Percentiles rank a stretch among this genome's conserved stretches.
These are phyloP conservation scores for Deroplatys truncata DNA, from an alignment of 2,888 invertebrate species.

Conservation along the genomic window DNA sequence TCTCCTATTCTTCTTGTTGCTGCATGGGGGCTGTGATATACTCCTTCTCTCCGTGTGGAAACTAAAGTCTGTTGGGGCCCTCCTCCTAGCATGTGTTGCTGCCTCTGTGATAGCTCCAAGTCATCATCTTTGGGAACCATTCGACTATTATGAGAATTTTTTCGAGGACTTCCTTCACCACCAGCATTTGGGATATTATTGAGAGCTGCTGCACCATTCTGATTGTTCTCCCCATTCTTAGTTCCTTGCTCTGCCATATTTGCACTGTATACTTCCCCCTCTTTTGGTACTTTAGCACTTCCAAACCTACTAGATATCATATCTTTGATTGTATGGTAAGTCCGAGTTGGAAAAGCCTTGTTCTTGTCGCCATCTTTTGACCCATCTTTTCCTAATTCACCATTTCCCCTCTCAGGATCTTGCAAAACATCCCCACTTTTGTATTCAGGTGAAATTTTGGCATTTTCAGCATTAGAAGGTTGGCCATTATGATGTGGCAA, in stretches of 20 bases:
- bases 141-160: background rate
- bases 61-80: constrained; percentile 7
- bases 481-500: background rate
- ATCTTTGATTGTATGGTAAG: constrained; percentile 77
- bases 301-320: constrained; percentile 74
- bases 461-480: background rate
- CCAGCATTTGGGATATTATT: constrained; percentile 38
- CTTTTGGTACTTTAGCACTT: constrained; percentile 5
- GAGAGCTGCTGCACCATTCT: constrained; percentile 41
- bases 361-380: constrained; percentile 51
- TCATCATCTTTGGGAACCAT: background rate
- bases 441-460: background rate
- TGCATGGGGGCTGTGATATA: constrained; percentile 31
- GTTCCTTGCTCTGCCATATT: constrained; percentile 33
- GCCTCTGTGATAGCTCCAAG: background rate
- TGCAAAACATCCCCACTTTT: background rate
- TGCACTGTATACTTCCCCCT: background rate
- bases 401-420: constrained; percentile 44
- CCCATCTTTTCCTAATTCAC: constrained; percentile 57
- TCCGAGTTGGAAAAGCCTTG: constrained; percentile 64
- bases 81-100: constrained; percentile 8
- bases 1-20: constrained; percentile 29
- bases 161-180: constrained; percentile 22
- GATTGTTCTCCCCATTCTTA: constrained; percentile 20
- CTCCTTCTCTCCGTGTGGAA: constrained; percentile 40